Conservation (phyloP, 2,888 invertebrate genomes). For the Drosophila cyrtoloma region DNA sequence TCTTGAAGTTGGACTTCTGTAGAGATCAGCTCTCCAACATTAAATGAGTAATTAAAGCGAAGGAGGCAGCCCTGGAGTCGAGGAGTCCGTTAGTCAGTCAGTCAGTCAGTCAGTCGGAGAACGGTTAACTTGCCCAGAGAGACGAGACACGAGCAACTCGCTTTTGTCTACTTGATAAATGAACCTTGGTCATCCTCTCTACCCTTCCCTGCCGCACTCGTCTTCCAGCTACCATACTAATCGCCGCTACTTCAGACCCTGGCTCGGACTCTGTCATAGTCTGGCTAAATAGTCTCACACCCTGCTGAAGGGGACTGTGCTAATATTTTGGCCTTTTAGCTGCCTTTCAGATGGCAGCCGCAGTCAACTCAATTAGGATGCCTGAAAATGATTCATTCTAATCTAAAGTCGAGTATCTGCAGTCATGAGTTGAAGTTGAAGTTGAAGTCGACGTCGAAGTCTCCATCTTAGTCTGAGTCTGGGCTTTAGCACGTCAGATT, state of each 20-base stretch:
- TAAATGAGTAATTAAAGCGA: constrained; percentile 72
- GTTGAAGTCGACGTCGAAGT: constrained; percentile 52
- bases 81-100: constrained; percentile 35
- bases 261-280: constrained; percentile 34
- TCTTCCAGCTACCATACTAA: constrained; percentile 54
- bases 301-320: constrained; percentile 59
- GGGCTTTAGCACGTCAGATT: constrained; percentile 43
- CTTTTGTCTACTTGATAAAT: constrained; percentile 66
- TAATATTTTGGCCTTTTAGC: constrained; percentile 71
- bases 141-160: constrained; percentile 72
- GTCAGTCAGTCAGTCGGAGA: constrained; percentile 41
- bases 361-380: constrained; percentile 78
- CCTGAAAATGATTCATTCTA: constrained; percentile 79
- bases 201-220: background rate
- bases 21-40: constrained; percentile 38
- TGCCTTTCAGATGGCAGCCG: constrained; percentile 43
- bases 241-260: constrained; percentile 59
- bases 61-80: constrained; percentile 32
- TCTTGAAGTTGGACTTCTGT: constrained; percentile 27
- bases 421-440: constrained; percentile 68
- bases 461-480: constrained; percentile 18
- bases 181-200: constrained; percentile 64
- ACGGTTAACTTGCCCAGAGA: constrained; percentile 68
- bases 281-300: constrained; percentile 77
- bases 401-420: constrained; percentile 77